Base-by-base conservation (phyloP, 1,140 invertebrate genomes). In the Ceratina australensis region DNA sequence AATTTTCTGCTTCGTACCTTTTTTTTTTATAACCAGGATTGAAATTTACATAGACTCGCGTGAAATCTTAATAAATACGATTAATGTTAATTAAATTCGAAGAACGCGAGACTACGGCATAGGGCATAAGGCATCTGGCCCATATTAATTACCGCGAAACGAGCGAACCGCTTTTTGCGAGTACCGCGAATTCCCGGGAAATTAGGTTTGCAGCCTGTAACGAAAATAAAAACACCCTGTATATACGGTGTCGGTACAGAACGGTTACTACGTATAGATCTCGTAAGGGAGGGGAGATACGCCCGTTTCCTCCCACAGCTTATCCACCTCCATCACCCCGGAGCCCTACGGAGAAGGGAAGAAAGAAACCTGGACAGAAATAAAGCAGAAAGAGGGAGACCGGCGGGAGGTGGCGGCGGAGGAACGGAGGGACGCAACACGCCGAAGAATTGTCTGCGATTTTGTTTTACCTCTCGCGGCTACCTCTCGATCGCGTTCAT, bases 401-500 rank as follows among this genome's bases (percentile, higher is more conserved):
- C 33, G 33, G 33, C 33, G 33, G 50, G 15, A 28, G 28, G 61
- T 42, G 47, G 42, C 20, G 61, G 28, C 22, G 49, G 59, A 33
- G 42, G 59, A 20, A 67, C 12, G 77, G 74, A 66, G 71, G 59
- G 81, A 69, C 82, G 83, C 82, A 84, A 86, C 87, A 83, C 81
- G 84, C 81, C 80, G 84, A 83, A 82, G 81, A 89, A 87, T 87
- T 86, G 88, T 90, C 87, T 89, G 89, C 85, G 84, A 90, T 90
- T 90, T 89, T 85, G 87, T 89, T 89, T 89, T 87, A 87, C 81
- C 86, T 84, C 78, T 78, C 83, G 85, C 83, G 78, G 81, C 85
- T 83, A 85, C 83, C 82, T 86, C 85, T 87, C 90, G 91, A 92
- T 92, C 89, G 89, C 81, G 88, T 88, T 91, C 90, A 90, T 92